Evolutionary conservation across 2,113 vertebrate species (phyloP).

Genomic region (Sorex araneus): DNA sequence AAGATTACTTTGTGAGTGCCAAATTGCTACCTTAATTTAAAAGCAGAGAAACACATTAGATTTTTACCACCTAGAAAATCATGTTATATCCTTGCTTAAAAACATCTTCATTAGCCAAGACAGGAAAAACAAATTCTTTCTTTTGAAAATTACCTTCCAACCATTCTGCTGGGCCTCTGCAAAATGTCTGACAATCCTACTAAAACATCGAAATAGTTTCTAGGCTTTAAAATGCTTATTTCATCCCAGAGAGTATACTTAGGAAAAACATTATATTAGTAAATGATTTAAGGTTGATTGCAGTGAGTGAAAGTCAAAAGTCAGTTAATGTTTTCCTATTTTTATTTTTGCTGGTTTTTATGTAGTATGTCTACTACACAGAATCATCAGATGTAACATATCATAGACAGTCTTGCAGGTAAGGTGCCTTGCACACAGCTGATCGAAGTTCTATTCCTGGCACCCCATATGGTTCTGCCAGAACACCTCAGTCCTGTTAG

Average conservation of each 20-base stretch:
- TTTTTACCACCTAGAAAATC: slow-evolving; percentile 70
- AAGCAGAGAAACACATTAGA: slow-evolving; percentile 64
- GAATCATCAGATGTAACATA: neutral
- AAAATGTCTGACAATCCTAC: slow-evolving; percentile 16
- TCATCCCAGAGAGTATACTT: slow-evolving; percentile 24
- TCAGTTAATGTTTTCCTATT: neutral
- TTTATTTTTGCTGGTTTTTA: neutral
- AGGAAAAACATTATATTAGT: neutral
- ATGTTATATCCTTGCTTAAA: slow-evolving; percentile 67
- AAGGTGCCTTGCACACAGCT: no score
- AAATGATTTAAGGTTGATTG: neutral
- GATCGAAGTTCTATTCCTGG: no score
- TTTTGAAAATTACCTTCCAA: neutral
- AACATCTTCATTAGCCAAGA: slow-evolving; percentile 51
- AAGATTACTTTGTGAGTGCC: slow-evolving; percentile 49
- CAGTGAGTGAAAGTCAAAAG: slow-evolving; percentile 28
- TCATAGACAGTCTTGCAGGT: neutral
- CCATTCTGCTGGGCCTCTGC: neutral
- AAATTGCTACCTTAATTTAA: slow-evolving; percentile 61
- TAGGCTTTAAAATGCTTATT: slow-evolving; percentile 58
- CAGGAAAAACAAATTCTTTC: neutral
- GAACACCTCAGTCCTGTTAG: no score
- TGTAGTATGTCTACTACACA: neutral
- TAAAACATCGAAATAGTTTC: neutral
- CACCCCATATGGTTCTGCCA: no score